Conservation (phyloP, 2,888 invertebrate species). For the Alviniconcha strummeri region DNA sequence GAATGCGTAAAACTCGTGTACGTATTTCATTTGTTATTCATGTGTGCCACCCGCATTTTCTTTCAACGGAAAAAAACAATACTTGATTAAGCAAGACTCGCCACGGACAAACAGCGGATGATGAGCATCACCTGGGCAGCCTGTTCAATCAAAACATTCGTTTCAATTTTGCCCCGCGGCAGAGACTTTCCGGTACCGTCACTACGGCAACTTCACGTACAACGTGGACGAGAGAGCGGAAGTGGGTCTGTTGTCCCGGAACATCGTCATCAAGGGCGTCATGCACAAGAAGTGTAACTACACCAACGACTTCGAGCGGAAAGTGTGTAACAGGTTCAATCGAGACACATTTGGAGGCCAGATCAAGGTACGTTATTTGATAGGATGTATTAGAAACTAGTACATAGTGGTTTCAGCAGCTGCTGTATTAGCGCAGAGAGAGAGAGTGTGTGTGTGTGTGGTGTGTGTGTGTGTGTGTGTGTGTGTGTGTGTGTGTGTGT, state of each 20-base stretch:
- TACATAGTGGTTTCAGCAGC: no score
- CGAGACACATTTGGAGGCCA: conserved; percentile 38
- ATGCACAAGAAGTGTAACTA: conserved; percentile 42
- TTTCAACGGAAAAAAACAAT: no score
- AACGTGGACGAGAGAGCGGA: conserved; percentile 44
- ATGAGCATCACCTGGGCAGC: no score
- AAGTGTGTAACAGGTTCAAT: conserved; percentile 30
- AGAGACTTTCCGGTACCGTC: conserved; percentile 36
- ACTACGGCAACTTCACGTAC: conserved; percentile 38
- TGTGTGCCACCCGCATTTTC: no score
- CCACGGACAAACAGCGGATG: no score
- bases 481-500: not conserved
- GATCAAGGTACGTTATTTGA: conserved; percentile 30
- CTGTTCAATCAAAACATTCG: no score
- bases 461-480: no score
- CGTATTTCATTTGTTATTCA: no score
- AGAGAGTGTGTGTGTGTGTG: no score
- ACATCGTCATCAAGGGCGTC: conserved; percentile 46
- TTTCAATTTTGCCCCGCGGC: not conserved
- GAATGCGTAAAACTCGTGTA: no score
- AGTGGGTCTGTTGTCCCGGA: conserved; percentile 48
- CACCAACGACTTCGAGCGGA: conserved; percentile 28
- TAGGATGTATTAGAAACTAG: no score
- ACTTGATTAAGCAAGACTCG: no score
- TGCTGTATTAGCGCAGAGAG: not conserved